phyloP scores from a whole-genome alignment of 2,113 vertebrate species.

The Jacana jacana region DNA sequence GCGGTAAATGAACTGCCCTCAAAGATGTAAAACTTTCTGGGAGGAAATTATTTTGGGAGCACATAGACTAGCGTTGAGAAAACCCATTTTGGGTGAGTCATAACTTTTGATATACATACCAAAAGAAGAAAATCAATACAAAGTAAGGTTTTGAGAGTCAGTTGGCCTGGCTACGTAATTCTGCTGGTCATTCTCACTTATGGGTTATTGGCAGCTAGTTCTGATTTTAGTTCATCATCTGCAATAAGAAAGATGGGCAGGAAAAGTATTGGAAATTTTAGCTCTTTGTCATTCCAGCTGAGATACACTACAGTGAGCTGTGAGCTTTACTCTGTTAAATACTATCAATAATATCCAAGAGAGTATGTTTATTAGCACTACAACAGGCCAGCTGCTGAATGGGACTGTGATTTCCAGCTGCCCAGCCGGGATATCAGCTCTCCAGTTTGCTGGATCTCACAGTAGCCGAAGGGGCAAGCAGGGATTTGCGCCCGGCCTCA shows the following conservation, averaged over 20 bases:
- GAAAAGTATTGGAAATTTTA: not conserved
- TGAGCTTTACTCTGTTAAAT: not conserved
- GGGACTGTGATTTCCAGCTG: not conserved
- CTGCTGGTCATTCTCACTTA: not conserved
- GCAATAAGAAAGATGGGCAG: not conserved
- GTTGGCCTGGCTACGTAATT: not conserved
- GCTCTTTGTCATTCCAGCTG: not conserved
- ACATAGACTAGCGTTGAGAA: not conserved
- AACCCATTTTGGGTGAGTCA: not conserved
- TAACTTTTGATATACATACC: not conserved
- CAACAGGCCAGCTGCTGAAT: not conserved
- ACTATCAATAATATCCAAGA: not conserved
- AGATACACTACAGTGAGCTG: not conserved
- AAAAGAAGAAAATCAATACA: not conserved
- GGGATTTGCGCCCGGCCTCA: not conserved
- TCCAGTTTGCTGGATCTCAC: not conserved
- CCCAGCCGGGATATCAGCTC: not conserved
- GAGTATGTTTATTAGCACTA: not conserved
- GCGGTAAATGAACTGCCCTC: not conserved
- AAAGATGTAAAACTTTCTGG: not conserved
- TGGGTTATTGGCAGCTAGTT: not conserved
- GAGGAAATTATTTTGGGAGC: not conserved
- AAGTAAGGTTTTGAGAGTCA: not conserved
- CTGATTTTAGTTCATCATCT: not conserved
- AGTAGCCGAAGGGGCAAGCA: not conserved